Base-by-base conservation (phyloP, 2,797 vertebrate genomes). In the Pseudochaenichthys georgianus region DNA sequence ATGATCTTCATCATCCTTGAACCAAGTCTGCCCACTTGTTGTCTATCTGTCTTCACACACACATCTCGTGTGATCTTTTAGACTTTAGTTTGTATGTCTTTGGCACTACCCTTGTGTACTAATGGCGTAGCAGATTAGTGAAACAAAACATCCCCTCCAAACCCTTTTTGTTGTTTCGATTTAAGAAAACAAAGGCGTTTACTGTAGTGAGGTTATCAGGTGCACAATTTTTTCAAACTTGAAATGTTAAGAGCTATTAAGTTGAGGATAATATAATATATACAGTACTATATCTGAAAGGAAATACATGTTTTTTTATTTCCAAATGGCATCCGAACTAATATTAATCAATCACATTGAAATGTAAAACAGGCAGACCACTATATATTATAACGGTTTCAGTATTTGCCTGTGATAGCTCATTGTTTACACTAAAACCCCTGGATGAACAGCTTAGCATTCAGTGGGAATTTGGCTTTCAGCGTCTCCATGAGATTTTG, bases 391-490 rank as follows among this genome's bases (percentile, higher is more conserved):
- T 34, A 41, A 61, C 16, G 11, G n/a, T 57, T 77, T 57, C 11
- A 47, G 11, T 74, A 59, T 77, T 80, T 80, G 48, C 46, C 61
- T 53, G 53, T 60, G 67, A 50, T 48, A 61, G 31, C 71, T 79
- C 64, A 69, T 85, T 88, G 76, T 84, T 83, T 82, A 61, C 63
- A 61, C 53, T n/a, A 31, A 41, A 64, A 77, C 63, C 64, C 77
- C 59, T 79, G 64, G 57, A 70, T 85, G 84, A 88, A 75, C 77
- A 79, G 85, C 71, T 58, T 51, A 59, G 58, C 82, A 59, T 78
- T 78, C 66, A 71, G 77, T 10, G 70, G 78, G 69, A 79, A 74
- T 86, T 75, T 67, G 72, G 84, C 77, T 67, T 46, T 54, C 53
- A 63, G 55, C 34, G 52, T 70, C 74, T 87, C 51, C 61, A 45